These are phyloP conservation scores for Encarsia formosa DNA, from an alignment of 2,888 invertebrate species.

Conservation along the genomic window DNA sequence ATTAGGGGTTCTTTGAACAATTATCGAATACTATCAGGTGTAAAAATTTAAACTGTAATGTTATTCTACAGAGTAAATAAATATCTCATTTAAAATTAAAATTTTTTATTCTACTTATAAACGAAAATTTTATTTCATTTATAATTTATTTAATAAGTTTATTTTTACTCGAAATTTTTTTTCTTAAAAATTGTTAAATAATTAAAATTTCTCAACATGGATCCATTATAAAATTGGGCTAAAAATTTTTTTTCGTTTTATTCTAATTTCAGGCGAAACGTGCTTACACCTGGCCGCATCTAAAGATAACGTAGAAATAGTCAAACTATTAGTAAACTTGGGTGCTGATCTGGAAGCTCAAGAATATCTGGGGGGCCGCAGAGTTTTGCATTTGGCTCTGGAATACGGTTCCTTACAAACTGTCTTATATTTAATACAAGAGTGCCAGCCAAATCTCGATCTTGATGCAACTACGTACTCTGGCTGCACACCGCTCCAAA, in stretches of 20 bases:
- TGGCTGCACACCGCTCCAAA: constrained; percentile 66
- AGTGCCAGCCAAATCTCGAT: constrained; percentile 58
- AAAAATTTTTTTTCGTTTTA: not conserved
- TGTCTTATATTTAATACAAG: constrained; percentile 61
- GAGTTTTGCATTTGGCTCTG: constrained; percentile 75
- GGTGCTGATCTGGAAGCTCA: constrained; percentile 81
- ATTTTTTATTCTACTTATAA: too few relatives aligned
- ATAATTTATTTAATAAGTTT: too few relatives aligned
- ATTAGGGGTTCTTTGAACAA: too few relatives aligned
- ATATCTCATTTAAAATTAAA: too few relatives aligned
- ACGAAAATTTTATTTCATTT: too few relatives aligned
- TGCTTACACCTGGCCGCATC: constrained; percentile 81
- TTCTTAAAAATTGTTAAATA: too few relatives aligned
- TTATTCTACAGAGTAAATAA: too few relatives aligned
- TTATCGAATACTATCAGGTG: too few relatives aligned
- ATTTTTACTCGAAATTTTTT: too few relatives aligned
- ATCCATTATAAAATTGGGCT: too few relatives aligned
- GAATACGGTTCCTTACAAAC: constrained; percentile 62
- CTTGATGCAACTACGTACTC: constrained; percentile 63
- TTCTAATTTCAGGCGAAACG: constrained; percentile 66
- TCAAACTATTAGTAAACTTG: constrained; percentile 68
- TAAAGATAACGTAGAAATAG: constrained; percentile 67
- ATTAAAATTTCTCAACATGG: too few relatives aligned
- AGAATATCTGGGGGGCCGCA: constrained; percentile 74
- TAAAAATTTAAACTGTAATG: too few relatives aligned